These are phyloP conservation scores for Oreortyx pictus DNA, from an alignment of 2,797 vertebrate species.

Conservation along the genomic window DNA sequence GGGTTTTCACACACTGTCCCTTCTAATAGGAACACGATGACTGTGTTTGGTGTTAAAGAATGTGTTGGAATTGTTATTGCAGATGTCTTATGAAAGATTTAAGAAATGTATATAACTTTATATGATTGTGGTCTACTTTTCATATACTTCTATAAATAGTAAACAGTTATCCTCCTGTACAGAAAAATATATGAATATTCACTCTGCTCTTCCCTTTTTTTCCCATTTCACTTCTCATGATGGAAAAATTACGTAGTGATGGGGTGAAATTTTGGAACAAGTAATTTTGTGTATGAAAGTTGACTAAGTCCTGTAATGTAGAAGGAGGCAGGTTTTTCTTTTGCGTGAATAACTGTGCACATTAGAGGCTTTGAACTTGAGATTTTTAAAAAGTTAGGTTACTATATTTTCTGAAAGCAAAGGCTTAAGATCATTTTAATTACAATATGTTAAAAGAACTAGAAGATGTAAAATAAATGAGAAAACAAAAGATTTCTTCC, in stretches of 20 bases:
- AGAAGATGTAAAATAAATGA: not conserved
- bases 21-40: not conserved
- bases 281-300: not conserved
- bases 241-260: not conserved
- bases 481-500: not conserved
- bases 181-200: not conserved
- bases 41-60: not conserved
- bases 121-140: not conserved
- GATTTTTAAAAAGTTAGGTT: not conserved
- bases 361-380: not conserved
- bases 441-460: not conserved
- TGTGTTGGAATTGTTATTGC: not conserved
- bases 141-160: not conserved
- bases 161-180: not conserved
- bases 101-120: not conserved
- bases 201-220: not conserved
- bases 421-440: not conserved
- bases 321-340: not conserved
- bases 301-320: not conserved
- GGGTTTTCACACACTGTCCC: rapidly evolving
- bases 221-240: not conserved
- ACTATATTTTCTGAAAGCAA: not conserved
- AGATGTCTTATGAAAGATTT: too few species aligned
- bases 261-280: not conserved
- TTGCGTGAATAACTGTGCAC: not conserved